Base-by-base conservation (phyloP, 1,140 invertebrate genomes). In the Neodiprion fabricii region DNA sequence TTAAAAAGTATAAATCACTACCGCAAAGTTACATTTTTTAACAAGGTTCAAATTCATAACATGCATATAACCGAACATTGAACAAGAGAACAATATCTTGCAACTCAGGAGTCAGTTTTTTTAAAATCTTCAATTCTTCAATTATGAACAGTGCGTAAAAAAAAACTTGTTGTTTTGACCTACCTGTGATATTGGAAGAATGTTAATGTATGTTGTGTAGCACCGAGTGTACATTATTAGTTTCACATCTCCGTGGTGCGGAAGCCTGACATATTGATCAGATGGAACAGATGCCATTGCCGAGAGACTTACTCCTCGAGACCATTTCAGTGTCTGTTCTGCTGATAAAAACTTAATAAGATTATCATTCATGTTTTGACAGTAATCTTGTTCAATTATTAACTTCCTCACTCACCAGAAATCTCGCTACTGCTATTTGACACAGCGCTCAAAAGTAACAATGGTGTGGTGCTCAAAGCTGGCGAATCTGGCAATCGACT, bases 231-330 rank as follows among this genome's bases (percentile, higher is more conserved):
- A 85, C 72, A 95, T 90, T 5, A 90, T 89, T 4, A 96, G 86
- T 85, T 94, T 95, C 0, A 96, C 89, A 82, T 96, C 94, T 4
- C 92, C 91, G 77, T 90, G 88, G 61, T 89, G 87, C 0, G 92
- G 93, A 65, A 96, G 85, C 67, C 91, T 87, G 9, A 95, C 86
- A 82, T 94, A 94, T 77, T 93, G 92, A 74, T 94, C 91, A 74
- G 80, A 78, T 9, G 79, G 70, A 61, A 67, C 74, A n/a, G 69
- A 72, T 9, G 83, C 79, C 67, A 80, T 79, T 1, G 75, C 69
- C 1, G 83, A 81, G 17, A 87, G 76, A 75, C 82, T 82, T 66
- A 88, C 82, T 40, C 80, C 79, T 70, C 82, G 79, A 0, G 86
- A 88, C 86, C 86, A 88, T 14, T 78, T 79, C 8, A 85, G 66